Percentiles rank a stretch among this genome's conserved stretches.
Evolutionary conservation across 2,113 vertebrate species (phyloP).

Genomic region (Camelus bactrianus): DNA sequence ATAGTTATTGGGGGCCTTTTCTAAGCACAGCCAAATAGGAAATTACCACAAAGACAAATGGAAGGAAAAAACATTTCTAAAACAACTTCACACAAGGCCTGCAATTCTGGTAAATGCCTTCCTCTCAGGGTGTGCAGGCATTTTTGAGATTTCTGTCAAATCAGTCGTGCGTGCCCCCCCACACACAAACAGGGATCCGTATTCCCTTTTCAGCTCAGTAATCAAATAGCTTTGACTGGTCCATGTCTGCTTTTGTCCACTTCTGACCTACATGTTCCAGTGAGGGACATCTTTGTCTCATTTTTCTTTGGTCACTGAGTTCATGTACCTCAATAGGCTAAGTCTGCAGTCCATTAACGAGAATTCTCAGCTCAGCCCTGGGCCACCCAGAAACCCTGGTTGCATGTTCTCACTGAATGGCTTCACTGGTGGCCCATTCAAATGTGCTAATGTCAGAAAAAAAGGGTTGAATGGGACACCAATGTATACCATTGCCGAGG

Average conservation of each 20-base stretch:
- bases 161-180: background rate
- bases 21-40: constrained; percentile 69
- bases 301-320: constrained; percentile 92
- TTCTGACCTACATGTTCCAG: constrained; percentile 85
- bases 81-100: constrained; percentile 76
- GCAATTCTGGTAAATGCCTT: constrained; percentile 64
- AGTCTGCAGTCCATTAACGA: constrained; percentile 89
- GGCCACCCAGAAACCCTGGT: constrained; percentile 89
- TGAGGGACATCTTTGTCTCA: constrained; percentile 91
- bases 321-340: constrained; percentile 90
- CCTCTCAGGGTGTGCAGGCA: background rate
- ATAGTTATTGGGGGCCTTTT: constrained; percentile 63
- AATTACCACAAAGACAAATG: constrained; percentile 75
- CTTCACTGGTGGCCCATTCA: constrained; percentile 93
- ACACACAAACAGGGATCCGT: background rate
- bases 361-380: constrained; percentile 84
- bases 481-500: constrained; percentile 90
- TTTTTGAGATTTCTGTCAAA: constrained; percentile 68
- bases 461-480: constrained; percentile 84
- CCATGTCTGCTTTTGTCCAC: constrained; percentile 86
- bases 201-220: constrained; percentile 74
- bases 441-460: constrained; percentile 87
- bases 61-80: constrained; percentile 69
- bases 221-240: constrained; percentile 84
- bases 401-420: constrained; percentile 88